Base-by-base conservation (phyloP, 2,888 invertebrate species). In the Hypomecis punctinalis region DNA sequence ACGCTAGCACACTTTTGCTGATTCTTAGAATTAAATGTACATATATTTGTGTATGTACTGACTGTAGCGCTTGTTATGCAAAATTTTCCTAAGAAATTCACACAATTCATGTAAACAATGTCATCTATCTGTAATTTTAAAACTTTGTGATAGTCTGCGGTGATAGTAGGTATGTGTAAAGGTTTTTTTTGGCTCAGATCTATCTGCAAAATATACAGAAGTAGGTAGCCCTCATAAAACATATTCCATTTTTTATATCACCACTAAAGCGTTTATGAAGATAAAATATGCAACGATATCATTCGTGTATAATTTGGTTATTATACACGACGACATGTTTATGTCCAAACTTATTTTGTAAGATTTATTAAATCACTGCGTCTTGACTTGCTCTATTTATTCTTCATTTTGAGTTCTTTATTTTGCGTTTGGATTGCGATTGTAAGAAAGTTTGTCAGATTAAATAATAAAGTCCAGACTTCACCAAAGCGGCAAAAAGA, bases 371-470 rank as follows among this genome's bases (percentile, higher is more conserved):
- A 48, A 48, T 39, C 35, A 46, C 35, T 55, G 48, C 0, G 39
- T 46, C 39, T 51, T 35, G 54, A 23, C 37, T 52, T 13, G 10
- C 7, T 33, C 46, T 46, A 36, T 56, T 52, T 39, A 35, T 52
- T 51, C 9, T 5, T 23, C 23, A 23, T 23, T 23, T 23, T 49
- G 33, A 45, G 63, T 66, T n/a, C n/a, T n/a, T 56, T 64, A 54
- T 61, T 62, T 64, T 54, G 51, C 52, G 61, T 54, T 61, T 65
- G 56, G 54, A 43, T 52, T 51, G 33, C 4, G 42, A 69, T 68
- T 66, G 69, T 74, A 73, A 76, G 69, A 65, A 68, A 45, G 59
- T 62, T 63, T 71, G 73, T 73, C 78, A 23, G 23, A 23, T 23
- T 23, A 23, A 23, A 23, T 23, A 23, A 23, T 23, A 23, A 23